phyloP scores from a whole-genome alignment of 2,113 vertebrate species.

The Tichodroma muraria region DNA sequence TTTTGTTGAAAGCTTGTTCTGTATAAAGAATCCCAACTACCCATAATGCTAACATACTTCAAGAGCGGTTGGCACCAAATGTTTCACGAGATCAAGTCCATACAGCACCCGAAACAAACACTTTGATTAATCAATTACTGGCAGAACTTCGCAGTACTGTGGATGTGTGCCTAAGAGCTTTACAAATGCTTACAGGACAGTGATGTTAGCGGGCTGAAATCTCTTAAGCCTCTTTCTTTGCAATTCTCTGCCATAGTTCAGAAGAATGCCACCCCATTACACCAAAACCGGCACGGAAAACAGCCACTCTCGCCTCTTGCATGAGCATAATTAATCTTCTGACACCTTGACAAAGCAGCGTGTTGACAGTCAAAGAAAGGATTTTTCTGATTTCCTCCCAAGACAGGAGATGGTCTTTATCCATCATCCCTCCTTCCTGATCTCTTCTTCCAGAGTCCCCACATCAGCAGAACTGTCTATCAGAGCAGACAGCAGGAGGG shows the following conservation, averaged over 20 bases:
- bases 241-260: constrained; percentile 63
- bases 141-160: constrained; percentile 1
- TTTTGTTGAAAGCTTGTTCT: background rate
- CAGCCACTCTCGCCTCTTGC: constrained; percentile 27
- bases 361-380: constrained; percentile 78
- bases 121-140: constrained; percentile 36
- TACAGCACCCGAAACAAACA: constrained; percentile 18
- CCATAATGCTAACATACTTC: background rate
- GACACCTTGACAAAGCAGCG: constrained; percentile 86
- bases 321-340: constrained; percentile 77
- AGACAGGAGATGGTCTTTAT: constrained; percentile 85
- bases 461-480: constrained; percentile 78
- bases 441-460: constrained; percentile 75
- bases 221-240: constrained; percentile 63
- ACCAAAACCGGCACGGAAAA: constrained; percentile 36
- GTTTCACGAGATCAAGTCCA: background rate
- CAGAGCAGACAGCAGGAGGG: constrained; percentile 73
- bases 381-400: constrained; percentile 84
- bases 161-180: constrained; percentile 26
- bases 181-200: constrained; percentile 11
- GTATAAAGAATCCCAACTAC: background rate
- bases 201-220: constrained; percentile 40
- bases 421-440: constrained; percentile 91
- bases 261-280: constrained; percentile 60
- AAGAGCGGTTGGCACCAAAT: background rate